Percentiles rank a stretch among this genome's conserved stretches.
Conservation (phyloP, 2,797 vertebrate species). For the Thunnus albacares region DNA sequence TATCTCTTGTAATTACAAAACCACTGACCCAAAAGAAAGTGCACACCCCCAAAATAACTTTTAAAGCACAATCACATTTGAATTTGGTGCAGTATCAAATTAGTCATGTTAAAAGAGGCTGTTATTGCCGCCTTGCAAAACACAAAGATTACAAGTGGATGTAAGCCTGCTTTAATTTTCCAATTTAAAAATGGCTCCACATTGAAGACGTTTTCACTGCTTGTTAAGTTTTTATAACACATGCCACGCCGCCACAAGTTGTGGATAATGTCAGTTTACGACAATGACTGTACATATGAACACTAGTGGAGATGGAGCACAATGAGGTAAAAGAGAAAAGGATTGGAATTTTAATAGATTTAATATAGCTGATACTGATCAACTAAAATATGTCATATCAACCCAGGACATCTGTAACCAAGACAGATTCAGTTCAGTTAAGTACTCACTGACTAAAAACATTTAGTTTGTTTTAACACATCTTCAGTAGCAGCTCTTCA, state of each 20-base stretch:
- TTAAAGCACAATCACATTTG: conserved; percentile 5
- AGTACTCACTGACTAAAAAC: neutral
- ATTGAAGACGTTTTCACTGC: conserved; percentile 29
- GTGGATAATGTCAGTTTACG: conserved; percentile 13
- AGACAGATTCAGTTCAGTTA: neutral
- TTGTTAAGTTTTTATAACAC: conserved; percentile 39
- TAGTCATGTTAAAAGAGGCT: conserved; percentile 22
- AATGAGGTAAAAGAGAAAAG: neutral
- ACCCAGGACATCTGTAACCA: neutral
- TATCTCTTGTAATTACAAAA: conserved; percentile 9
- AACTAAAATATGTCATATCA: neutral
- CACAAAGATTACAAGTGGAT: conserved; percentile 20
- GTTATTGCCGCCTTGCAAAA: conserved; percentile 14
- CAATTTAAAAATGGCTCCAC: conserved; percentile 40
- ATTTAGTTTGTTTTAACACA: neutral
- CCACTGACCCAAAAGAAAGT: conserved; percentile 1
- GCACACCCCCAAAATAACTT: neutral
- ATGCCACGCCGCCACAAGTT: conserved; percentile 23
- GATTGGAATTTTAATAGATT: neutral
- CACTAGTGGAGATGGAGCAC: neutral
- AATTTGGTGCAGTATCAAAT: conserved; percentile 13
- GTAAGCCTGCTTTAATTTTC: conserved; percentile 41
- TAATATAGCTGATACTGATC: conserved; percentile 10
- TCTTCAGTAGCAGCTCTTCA: conserved; percentile 14
- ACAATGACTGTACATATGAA: conserved; percentile 23